Conservation (phyloP, 2,797 vertebrate genomes). For the Vireo griseus region DNA sequence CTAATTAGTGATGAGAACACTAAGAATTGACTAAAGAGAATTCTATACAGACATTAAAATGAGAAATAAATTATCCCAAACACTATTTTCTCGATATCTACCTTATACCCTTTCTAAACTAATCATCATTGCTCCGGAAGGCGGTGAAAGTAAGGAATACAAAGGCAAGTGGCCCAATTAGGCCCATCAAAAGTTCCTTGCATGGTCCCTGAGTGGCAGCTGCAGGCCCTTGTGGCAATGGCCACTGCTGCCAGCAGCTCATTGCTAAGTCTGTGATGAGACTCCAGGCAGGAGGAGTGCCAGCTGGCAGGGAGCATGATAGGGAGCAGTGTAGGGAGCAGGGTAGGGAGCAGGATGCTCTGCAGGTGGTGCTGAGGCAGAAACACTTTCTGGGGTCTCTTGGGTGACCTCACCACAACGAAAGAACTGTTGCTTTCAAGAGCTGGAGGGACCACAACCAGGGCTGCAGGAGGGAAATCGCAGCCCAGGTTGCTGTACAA, state of each 20-base stretch:
- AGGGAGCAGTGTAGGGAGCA: too few relatives aligned
- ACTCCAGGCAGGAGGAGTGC: not conserved
- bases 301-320: not conserved
- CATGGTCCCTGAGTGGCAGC: not conserved
- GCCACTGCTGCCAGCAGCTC: not conserved
- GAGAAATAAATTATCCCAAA: not conserved
- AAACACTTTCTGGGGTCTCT: not conserved
- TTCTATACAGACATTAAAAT: not conserved
- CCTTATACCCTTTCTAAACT: not conserved
- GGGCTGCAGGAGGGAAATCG: not conserved
- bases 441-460: not conserved
- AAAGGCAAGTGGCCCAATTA: not conserved
- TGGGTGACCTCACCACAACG: not conserved
- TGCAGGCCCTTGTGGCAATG: not conserved
- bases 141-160: fast-evolving
- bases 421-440: not conserved
- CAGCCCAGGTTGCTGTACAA: fast-evolving
- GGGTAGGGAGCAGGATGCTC: not conserved
- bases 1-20: not conserved
- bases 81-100: not conserved
- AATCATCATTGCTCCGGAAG: not conserved
- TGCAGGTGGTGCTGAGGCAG: not conserved
- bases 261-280: fast-evolving
- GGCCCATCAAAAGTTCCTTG: not conserved
- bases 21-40: not conserved